Evolutionary conservation across 2,113 vertebrate species (phyloP), one percentile per base, ranked within the genome.

Genomic region (Pelecanoides urinatrix): DNA sequence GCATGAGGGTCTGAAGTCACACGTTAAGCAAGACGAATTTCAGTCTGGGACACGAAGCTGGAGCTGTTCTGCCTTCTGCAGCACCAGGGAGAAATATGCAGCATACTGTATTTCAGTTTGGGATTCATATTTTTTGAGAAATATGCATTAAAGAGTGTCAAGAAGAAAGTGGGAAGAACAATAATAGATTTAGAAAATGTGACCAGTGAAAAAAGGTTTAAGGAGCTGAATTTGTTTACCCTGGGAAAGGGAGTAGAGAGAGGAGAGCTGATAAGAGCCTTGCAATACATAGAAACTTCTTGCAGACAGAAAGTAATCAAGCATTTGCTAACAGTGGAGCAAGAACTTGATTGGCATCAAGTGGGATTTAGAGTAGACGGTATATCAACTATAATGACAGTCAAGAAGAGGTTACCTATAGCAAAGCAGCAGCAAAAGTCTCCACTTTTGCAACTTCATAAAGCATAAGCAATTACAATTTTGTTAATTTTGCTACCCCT

Each of bases 11-110:
- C 68, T 78, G 42, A 81, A 77, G 61, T 26, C 14, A 50, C 0
- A 0, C 2, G 0, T 17, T 22, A 53, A 62, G 16, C 13, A 45
- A 72, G 29, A 67, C 0, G 0, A 42, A 53, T 73, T 90, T 76
- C 62, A 56, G 50, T 17, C 27, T 49, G 16, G 6, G 23, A 85
- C 18, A n/a, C 2, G 42, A 34, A 9, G 50, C 27, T 55, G 65
- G n/a, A 87, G 19, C 42, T 50, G 16, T 63, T 81, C 55, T 66
- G 13, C 13, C 29, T 59, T 67, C 73, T 72, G 53, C 52, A 78
- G 47, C 45, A 55, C 9, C 32, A 55, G 56, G 38, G 15, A 86
- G 36, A 63, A 47, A 12, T 26, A 61, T 6, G 34, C 7, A 27
- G 34, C 3, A 49, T 16, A 68, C 1, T 25, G 14, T 21, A 32